Conservation (phyloP, 1,140 invertebrate species). For the Nephila pilipes region DNA sequence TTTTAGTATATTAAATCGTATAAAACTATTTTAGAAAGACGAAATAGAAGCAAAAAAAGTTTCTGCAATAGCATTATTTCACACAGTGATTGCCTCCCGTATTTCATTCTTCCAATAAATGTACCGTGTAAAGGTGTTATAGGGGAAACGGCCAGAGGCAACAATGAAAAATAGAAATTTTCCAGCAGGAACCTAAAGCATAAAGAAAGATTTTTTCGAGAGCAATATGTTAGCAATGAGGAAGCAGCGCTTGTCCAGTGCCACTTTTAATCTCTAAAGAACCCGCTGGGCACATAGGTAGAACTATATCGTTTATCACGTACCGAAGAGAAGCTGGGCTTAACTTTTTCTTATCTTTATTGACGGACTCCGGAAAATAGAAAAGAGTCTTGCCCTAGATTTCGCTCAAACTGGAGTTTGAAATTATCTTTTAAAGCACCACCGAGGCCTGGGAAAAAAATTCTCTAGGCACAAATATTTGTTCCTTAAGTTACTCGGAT, state of each 20-base stretch:
- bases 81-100: conserved; percentile 39
- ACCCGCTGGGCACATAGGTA: conserved; percentile 9
- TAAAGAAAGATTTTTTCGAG: conserved; percentile 21
- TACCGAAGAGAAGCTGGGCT: not conserved
- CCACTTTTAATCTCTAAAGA: conserved; percentile 50
- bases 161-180: conserved; percentile 40
- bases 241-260: conserved; percentile 21
- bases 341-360: conserved; percentile 47
- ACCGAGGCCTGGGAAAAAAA: not conserved
- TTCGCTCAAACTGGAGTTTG: not conserved
- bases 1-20: not conserved
- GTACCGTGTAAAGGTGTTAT: not conserved
- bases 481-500: not conserved
- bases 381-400: conserved; percentile 15
- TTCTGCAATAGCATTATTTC: conserved; percentile 50
- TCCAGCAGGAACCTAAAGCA: not conserved
- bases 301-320: conserved; percentile 36
- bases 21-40: not conserved
- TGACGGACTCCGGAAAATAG: not conserved
- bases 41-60: not conserved
- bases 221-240: conserved; percentile 49
- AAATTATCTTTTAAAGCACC: conserved; percentile 19
- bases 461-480: conserved; percentile 11
- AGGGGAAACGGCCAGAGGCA: conserved; percentile 26
- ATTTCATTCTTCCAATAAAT: conserved; percentile 57